Evolutionary conservation across 2,113 vertebrate species (phyloP), one percentile per base, ranked within the genome.

Genomic region (Leptocoma aspasia): DNA sequence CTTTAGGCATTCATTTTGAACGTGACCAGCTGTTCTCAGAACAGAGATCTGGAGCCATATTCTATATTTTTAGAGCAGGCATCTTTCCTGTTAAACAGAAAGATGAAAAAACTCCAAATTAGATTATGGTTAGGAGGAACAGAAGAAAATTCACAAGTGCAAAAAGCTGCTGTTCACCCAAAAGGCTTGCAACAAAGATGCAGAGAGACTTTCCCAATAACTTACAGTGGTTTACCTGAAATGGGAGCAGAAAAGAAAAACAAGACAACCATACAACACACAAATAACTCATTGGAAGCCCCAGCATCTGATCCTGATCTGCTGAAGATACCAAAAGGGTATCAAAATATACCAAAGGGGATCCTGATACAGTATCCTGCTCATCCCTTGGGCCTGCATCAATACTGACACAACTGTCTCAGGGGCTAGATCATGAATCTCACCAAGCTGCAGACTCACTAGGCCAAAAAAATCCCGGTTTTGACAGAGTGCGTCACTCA

Each of bases 11-110:
- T 96, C 96, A 94, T 90, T 97, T 95, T 95, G 94, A 96, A 97
- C 95, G 94, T 97, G 96, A 96, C 95, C 94, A 96, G 95, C 93
- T 97, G 94, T 96, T 96, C 94, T 95, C 95, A 96, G 95, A 96
- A 94, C 92, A 96, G 90, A 70, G 90, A 96, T 96, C 92, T 95
- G 96, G 89, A 97, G 95, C 94, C 94, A 94, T 94, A 94, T 81
- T 93, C 82, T 96, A 2, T 96, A 97, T 96, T 97, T 97, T 97
- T 96, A 96, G 96, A 96, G 93, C 91, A 97, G 78, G 78, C 95
- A 95, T 97, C 95, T 95, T 96, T 95, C 89, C 93, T 96, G 95
- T 94, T 96, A 95, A 96, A 95, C 92, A 95, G 94, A 95, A 93
- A 94, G 93, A 96, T 95, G 90, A 96, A 93, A 90, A 95, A 97